These are phyloP conservation scores for Cossypha heuglini DNA, from an alignment of 2,797 vertebrate genomes.

Conservation along the genomic window DNA sequence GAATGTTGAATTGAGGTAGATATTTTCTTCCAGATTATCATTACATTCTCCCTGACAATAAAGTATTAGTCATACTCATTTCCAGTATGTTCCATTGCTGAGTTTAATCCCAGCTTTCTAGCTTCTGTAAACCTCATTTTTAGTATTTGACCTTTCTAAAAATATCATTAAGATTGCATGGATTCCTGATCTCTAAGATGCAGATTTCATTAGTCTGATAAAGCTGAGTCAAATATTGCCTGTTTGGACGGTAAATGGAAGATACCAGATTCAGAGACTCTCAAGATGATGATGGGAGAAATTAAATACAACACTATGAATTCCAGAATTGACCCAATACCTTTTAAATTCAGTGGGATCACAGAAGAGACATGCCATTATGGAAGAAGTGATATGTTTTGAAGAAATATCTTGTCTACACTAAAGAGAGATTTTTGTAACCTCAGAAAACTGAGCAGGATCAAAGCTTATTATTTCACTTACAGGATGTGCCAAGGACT, in stretches of 20 bases:
- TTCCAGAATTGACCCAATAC: not conserved
- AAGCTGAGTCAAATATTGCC: not conserved
- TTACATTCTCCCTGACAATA: not conserved
- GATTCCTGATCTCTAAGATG: not conserved
- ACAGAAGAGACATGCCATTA: not conserved
- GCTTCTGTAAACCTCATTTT: not conserved
- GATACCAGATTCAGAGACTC: not conserved
- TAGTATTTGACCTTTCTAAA: not conserved
- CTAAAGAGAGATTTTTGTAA: not conserved
- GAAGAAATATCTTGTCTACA: not conserved
- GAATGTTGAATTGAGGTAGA: not conserved
- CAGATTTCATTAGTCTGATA: not conserved
- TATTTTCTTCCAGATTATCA: not conserved
- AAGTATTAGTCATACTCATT: not conserved
- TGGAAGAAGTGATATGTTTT: not conserved
- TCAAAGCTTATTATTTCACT: not conserved
- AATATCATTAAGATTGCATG: not conserved
- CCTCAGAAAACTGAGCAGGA: not conserved
- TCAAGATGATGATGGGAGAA: not conserved
- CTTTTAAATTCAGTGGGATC: not conserved
- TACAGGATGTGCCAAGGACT: fast-evolving
- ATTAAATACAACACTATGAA: not conserved
- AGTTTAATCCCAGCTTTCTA: not conserved
- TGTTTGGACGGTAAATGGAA: not conserved
- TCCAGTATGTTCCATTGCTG: not conserved